Percentiles rank a stretch among this genome's conserved stretches.
phyloP scores from a whole-genome alignment of 2,113 vertebrate species.

The Muntiacus muntjak region DNA sequence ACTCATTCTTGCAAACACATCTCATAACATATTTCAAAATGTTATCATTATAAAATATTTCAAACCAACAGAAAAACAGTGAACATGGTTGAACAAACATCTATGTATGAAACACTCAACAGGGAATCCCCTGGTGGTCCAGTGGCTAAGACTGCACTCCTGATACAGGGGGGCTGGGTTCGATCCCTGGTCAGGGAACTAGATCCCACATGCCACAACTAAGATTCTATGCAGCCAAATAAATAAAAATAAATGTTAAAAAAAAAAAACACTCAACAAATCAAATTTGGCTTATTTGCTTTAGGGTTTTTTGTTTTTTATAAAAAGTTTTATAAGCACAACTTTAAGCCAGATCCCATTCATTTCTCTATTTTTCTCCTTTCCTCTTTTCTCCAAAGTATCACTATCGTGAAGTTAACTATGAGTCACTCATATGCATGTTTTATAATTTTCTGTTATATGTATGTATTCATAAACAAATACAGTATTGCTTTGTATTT shows the following conservation, averaged over 20 bases:
- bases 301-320: not conserved
- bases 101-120: not conserved
- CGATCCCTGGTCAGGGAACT: too few relatives aligned
- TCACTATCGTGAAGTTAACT: not conserved
- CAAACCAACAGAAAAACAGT: not conserved
- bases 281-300: constrained; percentile 23
- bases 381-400: not conserved
- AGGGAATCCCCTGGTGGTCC: not conserved
- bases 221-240: too few relatives aligned
- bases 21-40: constrained; percentile 5
- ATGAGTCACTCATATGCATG: not conserved
- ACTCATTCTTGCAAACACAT: constrained; percentile 3
- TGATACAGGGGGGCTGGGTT: too few relatives aligned
- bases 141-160: too few relatives aligned
- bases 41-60: constrained; percentile 30
- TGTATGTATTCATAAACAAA: constrained; percentile 8
- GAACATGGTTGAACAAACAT: constrained; percentile 11
- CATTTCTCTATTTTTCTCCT: not conserved
- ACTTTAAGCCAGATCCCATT: not conserved
- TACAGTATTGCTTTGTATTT: not conserved
- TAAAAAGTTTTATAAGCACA: not conserved
- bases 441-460: constrained; percentile 7
- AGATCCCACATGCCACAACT: too few relatives aligned
- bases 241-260: too few relatives aligned
- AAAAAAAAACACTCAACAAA: not conserved